Base-by-base conservation (phyloP, 2,113 vertebrate species). In the Arvicanthis niloticus region DNA sequence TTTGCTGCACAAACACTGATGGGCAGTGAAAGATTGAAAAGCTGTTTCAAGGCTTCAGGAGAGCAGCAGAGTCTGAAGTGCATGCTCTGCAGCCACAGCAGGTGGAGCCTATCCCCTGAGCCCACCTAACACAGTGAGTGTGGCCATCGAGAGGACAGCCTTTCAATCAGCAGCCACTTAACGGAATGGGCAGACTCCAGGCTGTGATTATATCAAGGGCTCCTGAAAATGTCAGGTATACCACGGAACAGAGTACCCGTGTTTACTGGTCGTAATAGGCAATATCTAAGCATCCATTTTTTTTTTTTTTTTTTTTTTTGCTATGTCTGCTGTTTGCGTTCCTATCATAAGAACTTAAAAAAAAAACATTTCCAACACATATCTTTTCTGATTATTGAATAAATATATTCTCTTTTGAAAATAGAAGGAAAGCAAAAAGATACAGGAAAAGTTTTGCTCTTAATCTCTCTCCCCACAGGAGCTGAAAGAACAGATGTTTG, bases 361-460 rank as follows among this genome's bases (percentile, higher is more conserved):
- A 70, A 72, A 72, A 42, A 75, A 93, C 76, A 90, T 92, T 88
- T 95, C 48, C 7, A 51, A 76, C 40, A 68, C n/a, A 37, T 87
- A 91, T 93, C 40, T 84, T 96, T 37, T 86, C 56, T 73, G 68
- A 93, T 95, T 70, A 80, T 96, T 37, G 91, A 90, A 94, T 51
- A 88, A 70, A 70, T 58, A 51, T 2, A 21, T 80, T 94, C 62
- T 62, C n/a, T 53, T 87, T 78, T 88, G 65, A 76, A 91, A 93
- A 21, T 31, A 94, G 37, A 73, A 31, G 42, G 85, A 87, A 96
- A 51, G 7, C 48, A 84, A n/a, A 80, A 58, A 93, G 62, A 75
- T 72, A 21, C 34, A 75, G 84, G 62, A 60, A 62, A 78, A 94
- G 62, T 85, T 88, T 58, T 96, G 34, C 19, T n/a, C 8, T 45